Evolutionary conservation across 2,888 invertebrate genomes (phyloP).

Genomic region (Eutolmus rufibarbis): DNA sequence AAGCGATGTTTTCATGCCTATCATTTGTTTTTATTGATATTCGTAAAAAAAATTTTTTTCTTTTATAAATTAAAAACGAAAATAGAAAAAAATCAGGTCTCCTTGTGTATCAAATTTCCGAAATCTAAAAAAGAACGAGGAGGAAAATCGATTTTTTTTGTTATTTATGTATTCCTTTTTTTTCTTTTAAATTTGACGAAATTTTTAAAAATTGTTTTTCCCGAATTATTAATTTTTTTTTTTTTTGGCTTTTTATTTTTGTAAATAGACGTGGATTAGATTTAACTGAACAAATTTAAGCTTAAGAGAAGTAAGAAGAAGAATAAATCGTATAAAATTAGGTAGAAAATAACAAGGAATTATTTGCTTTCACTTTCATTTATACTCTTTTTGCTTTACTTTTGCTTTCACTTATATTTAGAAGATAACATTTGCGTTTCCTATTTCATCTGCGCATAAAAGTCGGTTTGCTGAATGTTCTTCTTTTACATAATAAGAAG

Average conservation of each 20-base stretch:
- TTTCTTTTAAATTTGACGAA: not conserved
- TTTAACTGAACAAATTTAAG: constrained; percentile 37
- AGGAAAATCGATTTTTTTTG: not conserved
- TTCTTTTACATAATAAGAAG: not conserved
- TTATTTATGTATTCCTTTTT: not conserved
- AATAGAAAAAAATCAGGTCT: constrained; percentile 37
- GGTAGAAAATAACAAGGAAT: constrained; percentile 37
- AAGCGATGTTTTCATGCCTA: not conserved
- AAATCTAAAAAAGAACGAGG: not conserved
- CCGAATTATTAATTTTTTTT: not conserved
- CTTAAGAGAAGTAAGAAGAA: constrained; percentile 10
- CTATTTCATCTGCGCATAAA: not conserved
- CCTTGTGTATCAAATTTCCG: constrained; percentile 31
- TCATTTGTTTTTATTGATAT: not conserved
- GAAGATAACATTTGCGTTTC: not conserved
- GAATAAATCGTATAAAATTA: constrained; percentile 28
- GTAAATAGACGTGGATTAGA: constrained; percentile 33
- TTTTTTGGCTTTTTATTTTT: constrained; percentile 2
- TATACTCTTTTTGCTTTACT: not conserved
- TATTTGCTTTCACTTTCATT: constrained; percentile 16
- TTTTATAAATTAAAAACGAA: constrained; percentile 24
- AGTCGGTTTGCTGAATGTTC: not conserved
- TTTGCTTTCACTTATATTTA: not conserved
- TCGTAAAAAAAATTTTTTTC: not conserved
- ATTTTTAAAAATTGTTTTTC: not conserved